Base-by-base conservation (phyloP, 2,113 vertebrate genomes). In the Equus przewalskii region DNA sequence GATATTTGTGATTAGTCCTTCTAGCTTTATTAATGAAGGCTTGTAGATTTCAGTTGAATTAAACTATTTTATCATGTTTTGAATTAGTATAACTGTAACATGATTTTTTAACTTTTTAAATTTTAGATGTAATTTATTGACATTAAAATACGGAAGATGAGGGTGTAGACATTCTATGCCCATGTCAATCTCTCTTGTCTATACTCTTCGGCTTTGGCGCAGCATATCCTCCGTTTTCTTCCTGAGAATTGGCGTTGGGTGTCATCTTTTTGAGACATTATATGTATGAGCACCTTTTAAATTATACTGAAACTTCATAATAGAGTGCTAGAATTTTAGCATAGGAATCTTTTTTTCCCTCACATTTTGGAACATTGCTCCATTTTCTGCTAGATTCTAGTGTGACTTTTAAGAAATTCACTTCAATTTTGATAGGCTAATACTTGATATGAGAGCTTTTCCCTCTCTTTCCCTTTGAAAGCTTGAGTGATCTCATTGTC, bases 341-440 rank as follows among this genome's bases (percentile, higher is more conserved):
- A 51, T 28, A 70, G 51, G 60, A 70, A 87, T 85, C 0, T 24
- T 58, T 62, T 88, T 80, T 46, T n/a, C 3, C 36, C 44, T 83
- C 26, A 56, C 30, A 28, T 65, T 67, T 82, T 89, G 75, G 14
- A 44, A 33, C 3, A 26, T 33, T 67, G 28, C 5, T 65, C 14
- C 6, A 46, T 62, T 89, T 82, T 89, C 10, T 44, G 36, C 15
- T 56, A 15, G n/a, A 76, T 67, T 65, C 49, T 65, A 76, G 26
- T 75, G 18, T 65, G n/a, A 65, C 12, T 94, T 65, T 94, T 65
- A 89, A 82, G 22, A 94, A 94, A 76, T n/a, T 75, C 28, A 56
- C 19, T 67, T 89, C 15, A 83, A 65, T 75, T 75, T 54, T 65
- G 28, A 65, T 18, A 36, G 13, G 26, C n/a, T 75, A 67, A 46